These are phyloP conservation scores for Echeneis naucrates DNA, from an alignment of 2,797 vertebrate genomes.

Conservation along the genomic window DNA sequence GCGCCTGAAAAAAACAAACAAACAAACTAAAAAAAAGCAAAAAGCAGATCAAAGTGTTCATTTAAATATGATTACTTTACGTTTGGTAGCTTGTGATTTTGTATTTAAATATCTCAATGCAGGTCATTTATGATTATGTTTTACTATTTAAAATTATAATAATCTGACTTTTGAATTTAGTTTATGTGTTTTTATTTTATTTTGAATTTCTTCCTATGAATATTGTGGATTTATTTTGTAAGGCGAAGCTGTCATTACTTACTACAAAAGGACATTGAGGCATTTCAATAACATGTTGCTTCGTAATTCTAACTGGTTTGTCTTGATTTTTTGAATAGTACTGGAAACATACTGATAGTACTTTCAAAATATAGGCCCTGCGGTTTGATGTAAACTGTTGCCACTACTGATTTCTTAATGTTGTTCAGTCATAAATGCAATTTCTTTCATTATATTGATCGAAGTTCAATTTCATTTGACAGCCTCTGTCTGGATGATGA, in stretches of 20 bases:
- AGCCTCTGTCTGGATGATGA: neutral
- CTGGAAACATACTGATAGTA: neutral
- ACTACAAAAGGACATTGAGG: no score
- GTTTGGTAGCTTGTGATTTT: neutral
- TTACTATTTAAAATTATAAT: neutral
- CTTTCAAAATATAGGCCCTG: no score
- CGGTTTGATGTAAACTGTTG: neutral
- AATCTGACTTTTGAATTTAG: neutral
- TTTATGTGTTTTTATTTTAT: neutral
- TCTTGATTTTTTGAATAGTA: neutral
- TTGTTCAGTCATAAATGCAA: neutral
- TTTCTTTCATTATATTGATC: no score
- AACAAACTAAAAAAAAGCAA: no score
- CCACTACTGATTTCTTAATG: neutral
- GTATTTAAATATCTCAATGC: no score
- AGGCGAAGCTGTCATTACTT: no score
- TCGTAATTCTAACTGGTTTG: neutral
- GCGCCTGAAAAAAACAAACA: conserved; percentile 54
- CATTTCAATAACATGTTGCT: no score
- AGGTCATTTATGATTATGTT: no score
- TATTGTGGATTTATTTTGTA: neutral
- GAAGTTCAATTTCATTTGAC: no score
- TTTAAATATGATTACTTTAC: neutral
- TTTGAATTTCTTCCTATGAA: neutral
- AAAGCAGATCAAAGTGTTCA: no score